Conservation (phyloP, 2,113 vertebrate genomes). For the Tachycineta bicolor region DNA sequence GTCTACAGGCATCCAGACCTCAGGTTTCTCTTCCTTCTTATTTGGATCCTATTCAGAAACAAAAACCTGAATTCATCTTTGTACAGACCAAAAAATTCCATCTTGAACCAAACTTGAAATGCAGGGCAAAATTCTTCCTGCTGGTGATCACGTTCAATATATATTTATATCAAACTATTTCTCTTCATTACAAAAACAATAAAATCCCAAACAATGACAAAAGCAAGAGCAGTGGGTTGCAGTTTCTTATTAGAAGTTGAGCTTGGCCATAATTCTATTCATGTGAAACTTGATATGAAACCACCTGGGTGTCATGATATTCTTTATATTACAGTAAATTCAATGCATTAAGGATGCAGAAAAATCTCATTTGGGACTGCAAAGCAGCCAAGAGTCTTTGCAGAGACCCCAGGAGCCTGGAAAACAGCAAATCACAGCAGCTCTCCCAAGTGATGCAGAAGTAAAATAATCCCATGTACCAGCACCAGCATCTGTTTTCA, state of each 20-base stretch:
- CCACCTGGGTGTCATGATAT: conserved; percentile 5
- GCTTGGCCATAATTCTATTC: conserved; percentile 21
- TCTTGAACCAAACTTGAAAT: background rate
- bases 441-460: background rate
- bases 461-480: background rate
- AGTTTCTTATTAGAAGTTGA: background rate
- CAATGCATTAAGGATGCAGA: conserved; percentile 59
- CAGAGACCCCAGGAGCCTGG: background rate
- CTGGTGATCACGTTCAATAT: background rate
- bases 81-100: background rate
- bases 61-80: background rate
- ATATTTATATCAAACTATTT: background rate
- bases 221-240: background rate
- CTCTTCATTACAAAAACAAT: conserved; percentile 28
- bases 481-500: background rate
- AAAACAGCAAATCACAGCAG: conserved; percentile 23
- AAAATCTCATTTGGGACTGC: conserved; percentile 24
- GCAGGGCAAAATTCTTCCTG: background rate
- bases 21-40: background rate
- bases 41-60: background rate
- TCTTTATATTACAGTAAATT: conserved; percentile 35
- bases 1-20: background rate
- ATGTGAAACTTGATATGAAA: conserved; percentile 22
- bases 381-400: background rate
- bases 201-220: background rate